Base-by-base conservation (phyloP, 2,113 vertebrate species). In the Vidua macroura region DNA sequence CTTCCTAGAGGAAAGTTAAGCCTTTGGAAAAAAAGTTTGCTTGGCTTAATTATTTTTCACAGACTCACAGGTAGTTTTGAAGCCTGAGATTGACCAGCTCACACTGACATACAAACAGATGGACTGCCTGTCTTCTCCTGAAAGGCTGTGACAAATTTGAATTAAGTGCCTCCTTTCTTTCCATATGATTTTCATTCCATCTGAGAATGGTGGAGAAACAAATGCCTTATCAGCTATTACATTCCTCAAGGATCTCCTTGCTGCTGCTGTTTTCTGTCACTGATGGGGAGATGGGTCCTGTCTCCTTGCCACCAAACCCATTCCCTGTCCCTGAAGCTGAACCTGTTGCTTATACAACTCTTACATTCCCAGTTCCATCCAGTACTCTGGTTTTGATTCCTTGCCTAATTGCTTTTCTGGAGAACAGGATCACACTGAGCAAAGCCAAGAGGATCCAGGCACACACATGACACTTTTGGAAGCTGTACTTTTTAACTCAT, bases 391-490 rank as follows among this genome's bases (percentile, higher is more conserved):
- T 64, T 90, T 93, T 88, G 72, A 52, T 68, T 88, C 53, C 64
- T 78, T 78, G 63, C 82, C 82, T 80, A 74, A 72, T 74, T 83
- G 64, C 41, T 83, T 92, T 88, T 86, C 94, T 84, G 91, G 87
- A 49, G 78, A 87, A 72, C 75, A 88, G 48, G 63, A 93, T 96
- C 74, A 90, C 53, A 55, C 27, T 68, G 86, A 76, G 56, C 74
- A 73, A 86, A 82, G 58, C 85, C 43, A 28, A 49, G 84, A 92
- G 83, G 93, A 96, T 96, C 81, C 77, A 94, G 94, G 94, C 37
- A 95, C n/a, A 51, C 64, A 74, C 73, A 66, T 10, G 59, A 31
- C 73, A 75, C 66, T 86, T 96, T 88, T 93, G 91, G 85, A 91
- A 60, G 66, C 49, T 95, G 49, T 78, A 35, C 88, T 95, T 92